phyloP scores from a whole-genome alignment of 2,888 invertebrate species.

The Theretra japonica region DNA sequence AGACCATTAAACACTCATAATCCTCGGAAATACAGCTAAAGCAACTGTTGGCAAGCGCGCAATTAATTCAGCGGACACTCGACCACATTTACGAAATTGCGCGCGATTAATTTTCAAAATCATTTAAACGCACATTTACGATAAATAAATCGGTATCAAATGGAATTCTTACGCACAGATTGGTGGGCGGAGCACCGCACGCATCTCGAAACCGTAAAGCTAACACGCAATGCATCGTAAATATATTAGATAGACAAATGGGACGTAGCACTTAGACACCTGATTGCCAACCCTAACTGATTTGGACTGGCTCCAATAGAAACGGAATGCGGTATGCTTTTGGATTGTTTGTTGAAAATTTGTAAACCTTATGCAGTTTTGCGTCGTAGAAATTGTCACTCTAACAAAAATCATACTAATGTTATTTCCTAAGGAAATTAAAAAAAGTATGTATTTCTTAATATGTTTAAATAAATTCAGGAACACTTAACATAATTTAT shows the following conservation, averaged over 20 bases:
- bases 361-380: conserved; percentile 9
- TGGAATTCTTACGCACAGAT: conserved; percentile 1
- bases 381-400: not conserved
- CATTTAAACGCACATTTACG: conserved; percentile 25
- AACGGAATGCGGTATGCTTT: conserved; percentile 33
- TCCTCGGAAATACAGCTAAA: conserved; percentile 13
- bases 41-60: conserved; percentile 10
- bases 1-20: conserved; percentile 16
- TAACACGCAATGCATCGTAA: conserved; percentile 18
- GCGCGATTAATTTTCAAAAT: conserved; percentile 17
- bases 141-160: conserved; percentile 18
- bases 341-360: conserved; percentile 5
- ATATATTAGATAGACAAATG: conserved; percentile 41
- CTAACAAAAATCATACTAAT: no score
- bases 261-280: conserved; percentile 56
- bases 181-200: conserved; percentile 4
- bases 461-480: no score
- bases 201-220: conserved; percentile 18
- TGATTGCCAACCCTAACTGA: conserved; percentile 48
- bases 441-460: no score
- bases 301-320: conserved; percentile 40
- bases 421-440: no score
- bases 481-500: no score
- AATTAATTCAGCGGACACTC: conserved; percentile 5
- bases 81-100: conserved; percentile 16